phyloP scores from a whole-genome alignment of 2,797 vertebrate species.

The Eulemur albifrons region DNA sequence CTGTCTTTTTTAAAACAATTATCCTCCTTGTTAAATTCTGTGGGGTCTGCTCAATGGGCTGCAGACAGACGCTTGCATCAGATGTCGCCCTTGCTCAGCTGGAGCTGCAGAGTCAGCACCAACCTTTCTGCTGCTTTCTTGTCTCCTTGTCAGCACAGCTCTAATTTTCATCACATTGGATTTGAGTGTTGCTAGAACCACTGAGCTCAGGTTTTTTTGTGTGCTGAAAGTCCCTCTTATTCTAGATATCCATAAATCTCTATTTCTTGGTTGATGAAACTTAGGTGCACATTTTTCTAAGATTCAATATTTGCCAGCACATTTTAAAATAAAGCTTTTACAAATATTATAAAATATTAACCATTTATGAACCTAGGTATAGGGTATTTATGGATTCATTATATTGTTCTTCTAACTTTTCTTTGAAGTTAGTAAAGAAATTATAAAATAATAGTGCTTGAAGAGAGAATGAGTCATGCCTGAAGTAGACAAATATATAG shows the following conservation, averaged over 20 bases:
- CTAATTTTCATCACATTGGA: background rate
- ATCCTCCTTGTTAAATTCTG: background rate
- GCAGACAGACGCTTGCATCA: background rate
- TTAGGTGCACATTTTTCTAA: background rate
- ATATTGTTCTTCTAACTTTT: background rate
- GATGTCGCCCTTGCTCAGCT: background rate
- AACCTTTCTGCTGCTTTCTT: background rate
- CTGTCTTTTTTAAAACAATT: constrained; percentile 38
- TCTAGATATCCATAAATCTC: background rate
- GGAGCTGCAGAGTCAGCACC: background rate
- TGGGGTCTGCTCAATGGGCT: background rate
- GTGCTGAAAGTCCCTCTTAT: background rate
- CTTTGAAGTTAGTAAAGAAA: background rate
- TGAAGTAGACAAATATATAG: background rate
- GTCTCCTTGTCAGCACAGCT: background rate
- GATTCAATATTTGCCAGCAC: background rate
- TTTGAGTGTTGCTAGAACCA: background rate
- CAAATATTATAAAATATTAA: background rate
- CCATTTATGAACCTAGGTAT: background rate
- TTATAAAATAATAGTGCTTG: background rate
- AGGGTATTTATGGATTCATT: background rate
- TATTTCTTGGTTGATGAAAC: background rate
- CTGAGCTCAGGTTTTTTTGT: background rate
- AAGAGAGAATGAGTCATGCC: background rate
- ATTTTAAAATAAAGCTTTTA: constrained; percentile 25